Percentiles rank a stretch among this genome's conserved stretches.
These are phyloP conservation scores for Ctena decussata DNA, from an alignment of 2,888 invertebrate genomes.

Conservation along the genomic window DNA sequence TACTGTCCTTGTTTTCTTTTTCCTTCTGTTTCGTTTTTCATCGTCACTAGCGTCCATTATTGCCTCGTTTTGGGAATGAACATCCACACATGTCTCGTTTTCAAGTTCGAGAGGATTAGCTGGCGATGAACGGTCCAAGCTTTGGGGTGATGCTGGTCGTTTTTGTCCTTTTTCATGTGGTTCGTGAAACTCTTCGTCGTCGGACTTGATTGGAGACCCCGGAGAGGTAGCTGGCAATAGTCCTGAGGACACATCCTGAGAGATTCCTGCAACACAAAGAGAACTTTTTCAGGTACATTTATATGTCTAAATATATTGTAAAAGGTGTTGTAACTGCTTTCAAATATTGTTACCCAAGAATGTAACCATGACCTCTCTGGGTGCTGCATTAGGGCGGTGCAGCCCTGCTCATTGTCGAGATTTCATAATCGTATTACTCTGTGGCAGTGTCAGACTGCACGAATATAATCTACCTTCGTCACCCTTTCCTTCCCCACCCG, in stretches of 20 bases:
- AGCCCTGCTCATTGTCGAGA: too few species aligned
- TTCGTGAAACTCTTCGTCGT: neutral
- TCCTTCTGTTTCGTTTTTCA: slow-evolving; percentile 82
- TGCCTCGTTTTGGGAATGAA: slow-evolving; percentile 5
- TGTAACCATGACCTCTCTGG: too few species aligned
- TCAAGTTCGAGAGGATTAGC: neutral
- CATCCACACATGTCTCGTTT: neutral
- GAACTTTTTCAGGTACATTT: too few species aligned
- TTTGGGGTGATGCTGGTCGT: neutral
- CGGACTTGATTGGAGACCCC: neutral
- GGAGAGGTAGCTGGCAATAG: neutral
- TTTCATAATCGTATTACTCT: too few species aligned
- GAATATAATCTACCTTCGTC: too few species aligned
- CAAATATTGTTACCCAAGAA: too few species aligned
- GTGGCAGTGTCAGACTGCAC: too few species aligned
- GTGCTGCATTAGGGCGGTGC: too few species aligned
- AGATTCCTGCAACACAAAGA: neutral
- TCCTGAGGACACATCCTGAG: neutral
- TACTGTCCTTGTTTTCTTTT: slow-evolving; percentile 87
- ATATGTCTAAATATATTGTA: too few species aligned
- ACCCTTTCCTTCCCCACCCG: too few species aligned
- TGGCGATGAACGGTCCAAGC: neutral
- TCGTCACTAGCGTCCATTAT: slow-evolving; percentile 71
- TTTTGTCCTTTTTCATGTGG: neutral
- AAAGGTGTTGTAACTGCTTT: too few species aligned